phyloP scores from a whole-genome alignment of 1,140 invertebrate genomes.

The Drosophila paulistorum region DNA sequence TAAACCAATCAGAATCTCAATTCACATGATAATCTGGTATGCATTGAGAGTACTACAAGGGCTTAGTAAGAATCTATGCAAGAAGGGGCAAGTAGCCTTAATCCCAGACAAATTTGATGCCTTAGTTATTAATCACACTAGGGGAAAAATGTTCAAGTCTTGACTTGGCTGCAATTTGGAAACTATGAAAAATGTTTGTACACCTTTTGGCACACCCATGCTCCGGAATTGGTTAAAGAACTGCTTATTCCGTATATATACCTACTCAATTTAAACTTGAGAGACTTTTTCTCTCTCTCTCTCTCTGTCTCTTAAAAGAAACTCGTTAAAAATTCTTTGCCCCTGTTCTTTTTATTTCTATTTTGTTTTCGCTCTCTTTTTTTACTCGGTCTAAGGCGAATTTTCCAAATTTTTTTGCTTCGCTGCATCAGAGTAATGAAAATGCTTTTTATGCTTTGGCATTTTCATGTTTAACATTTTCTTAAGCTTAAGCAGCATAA shows the following conservation, averaged over 20 bases:
- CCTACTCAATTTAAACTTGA: conserved; percentile 6
- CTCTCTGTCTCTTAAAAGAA: conserved; percentile 14
- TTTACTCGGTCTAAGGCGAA: conserved; percentile 34
- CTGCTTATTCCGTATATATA: neutral
- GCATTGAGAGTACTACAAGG: conserved; percentile 23
- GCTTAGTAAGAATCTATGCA: conserved; percentile 20
- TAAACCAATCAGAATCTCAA: conserved; percentile 11
- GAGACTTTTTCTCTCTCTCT: too few relatives aligned
- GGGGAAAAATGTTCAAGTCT: neutral
- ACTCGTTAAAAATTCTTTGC: conserved; percentile 37
- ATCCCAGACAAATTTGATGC: neutral
- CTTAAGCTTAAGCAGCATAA: conserved; percentile 34
- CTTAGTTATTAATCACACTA: neutral
- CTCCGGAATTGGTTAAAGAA: neutral
- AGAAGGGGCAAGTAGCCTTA: neutral
- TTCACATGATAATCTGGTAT: conserved; percentile 33
- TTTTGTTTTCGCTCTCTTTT: neutral
- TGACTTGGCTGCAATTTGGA: neutral
- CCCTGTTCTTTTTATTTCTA: neutral
- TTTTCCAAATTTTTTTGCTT: conserved; percentile 52
- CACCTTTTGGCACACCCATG: neutral
- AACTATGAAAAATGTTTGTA: neutral
- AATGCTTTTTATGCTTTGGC: conserved; percentile 63
- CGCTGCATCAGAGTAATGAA: conserved; percentile 62
- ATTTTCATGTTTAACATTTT: conserved; percentile 56